Evolutionary conservation across 2,888 invertebrate species (phyloP).

Genomic region (Latheticus oryzae): DNA sequence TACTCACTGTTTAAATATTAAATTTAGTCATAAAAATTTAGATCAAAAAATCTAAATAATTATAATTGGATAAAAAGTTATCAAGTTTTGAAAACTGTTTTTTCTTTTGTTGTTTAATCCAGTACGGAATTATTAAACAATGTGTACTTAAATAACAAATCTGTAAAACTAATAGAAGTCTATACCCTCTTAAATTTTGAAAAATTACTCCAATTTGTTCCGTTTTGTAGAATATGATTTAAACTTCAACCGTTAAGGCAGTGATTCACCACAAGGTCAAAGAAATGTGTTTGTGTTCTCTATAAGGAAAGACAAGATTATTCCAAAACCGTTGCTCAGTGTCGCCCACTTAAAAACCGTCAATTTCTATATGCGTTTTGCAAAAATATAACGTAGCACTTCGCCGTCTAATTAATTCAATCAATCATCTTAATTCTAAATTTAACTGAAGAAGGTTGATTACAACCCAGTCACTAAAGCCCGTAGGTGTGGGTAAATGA

Average conservation of each 20-base stretch:
- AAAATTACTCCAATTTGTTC: no score
- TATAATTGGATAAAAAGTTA: no score
- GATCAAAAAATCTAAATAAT: no score
- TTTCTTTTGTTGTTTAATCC: no score
- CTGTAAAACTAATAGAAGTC: no score
- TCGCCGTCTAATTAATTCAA: slow-evolving; percentile 1
- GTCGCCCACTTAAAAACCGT: slow-evolving; percentile 41
- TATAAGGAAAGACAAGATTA: slow-evolving; percentile 40
- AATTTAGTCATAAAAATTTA: no score
- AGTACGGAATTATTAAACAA: no score
- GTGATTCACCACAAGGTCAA: slow-evolving; percentile 39
- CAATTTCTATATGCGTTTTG: slow-evolving; percentile 16
- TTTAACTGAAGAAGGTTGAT: slow-evolving; percentile 6
- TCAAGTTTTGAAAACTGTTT: no score
- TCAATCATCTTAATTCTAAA: slow-evolving; percentile 5
- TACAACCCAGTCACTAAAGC: slow-evolving; percentile 6
- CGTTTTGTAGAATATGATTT: slow-evolving; percentile 9
- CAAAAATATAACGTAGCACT: slow-evolving; percentile 14
- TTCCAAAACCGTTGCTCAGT: slow-evolving; percentile 38
- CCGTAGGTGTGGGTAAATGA: slow-evolving; percentile 22
- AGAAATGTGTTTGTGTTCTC: slow-evolving; percentile 40
- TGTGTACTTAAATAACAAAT: no score
- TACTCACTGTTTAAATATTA: no score
- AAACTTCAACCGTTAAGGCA: slow-evolving; percentile 31
- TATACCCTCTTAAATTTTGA: no score